Evolutionary conservation across 2,113 vertebrate genomes (phyloP).

Genomic region (Chascanopsetta lugubris): DNA sequence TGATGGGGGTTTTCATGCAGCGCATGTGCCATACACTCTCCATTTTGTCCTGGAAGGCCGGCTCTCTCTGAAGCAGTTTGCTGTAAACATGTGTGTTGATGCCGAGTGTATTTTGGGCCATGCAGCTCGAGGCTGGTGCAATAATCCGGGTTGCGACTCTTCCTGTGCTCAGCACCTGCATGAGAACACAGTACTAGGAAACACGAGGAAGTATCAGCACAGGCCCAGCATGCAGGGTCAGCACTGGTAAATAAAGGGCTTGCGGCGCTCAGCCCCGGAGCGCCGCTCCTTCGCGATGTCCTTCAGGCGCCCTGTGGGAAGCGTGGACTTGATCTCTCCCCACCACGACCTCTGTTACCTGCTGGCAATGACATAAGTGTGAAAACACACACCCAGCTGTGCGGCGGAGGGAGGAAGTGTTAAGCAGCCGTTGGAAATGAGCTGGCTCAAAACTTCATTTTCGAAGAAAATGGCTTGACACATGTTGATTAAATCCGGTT

Average conservation of each 20-base stretch:
- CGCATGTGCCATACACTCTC: too few species aligned
- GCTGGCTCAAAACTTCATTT: not conserved
- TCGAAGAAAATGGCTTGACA: not conserved
- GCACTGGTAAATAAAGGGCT: slow-evolving; percentile 65
- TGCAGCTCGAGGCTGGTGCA: slow-evolving; percentile 42
- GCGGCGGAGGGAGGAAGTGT: not conserved
- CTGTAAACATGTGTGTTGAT: slow-evolving; percentile 68
- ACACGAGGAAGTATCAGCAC: slow-evolving; percentile 12
- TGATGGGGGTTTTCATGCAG: too few species aligned
- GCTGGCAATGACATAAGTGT: slow-evolving; percentile 22
- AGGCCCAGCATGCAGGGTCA: slow-evolving; percentile 61
- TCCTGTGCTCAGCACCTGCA: slow-evolving; percentile 6
- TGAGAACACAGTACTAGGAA: slow-evolving; percentile 38
- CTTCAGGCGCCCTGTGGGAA: slow-evolving; percentile 58
- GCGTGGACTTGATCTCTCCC: slow-evolving; percentile 14
- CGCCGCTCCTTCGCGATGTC: slow-evolving; percentile 48
- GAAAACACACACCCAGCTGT: slow-evolving; percentile 1
- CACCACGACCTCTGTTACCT: slow-evolving; percentile 48
- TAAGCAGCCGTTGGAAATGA: not conserved
- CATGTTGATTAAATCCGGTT: slow-evolving; percentile 45
- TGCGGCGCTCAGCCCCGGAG: slow-evolving; percentile 14
- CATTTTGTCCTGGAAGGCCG: slow-evolving; percentile 46
- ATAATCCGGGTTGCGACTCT: slow-evolving; percentile 48
- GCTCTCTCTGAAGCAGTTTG: slow-evolving; percentile 50
- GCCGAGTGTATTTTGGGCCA: slow-evolving; percentile 23